A percentile compares a stretch with the other conserved stretches of the same genome.
phyloP scores from a whole-genome alignment of 2,113 vertebrate species.

The Pelusios castaneus region DNA sequence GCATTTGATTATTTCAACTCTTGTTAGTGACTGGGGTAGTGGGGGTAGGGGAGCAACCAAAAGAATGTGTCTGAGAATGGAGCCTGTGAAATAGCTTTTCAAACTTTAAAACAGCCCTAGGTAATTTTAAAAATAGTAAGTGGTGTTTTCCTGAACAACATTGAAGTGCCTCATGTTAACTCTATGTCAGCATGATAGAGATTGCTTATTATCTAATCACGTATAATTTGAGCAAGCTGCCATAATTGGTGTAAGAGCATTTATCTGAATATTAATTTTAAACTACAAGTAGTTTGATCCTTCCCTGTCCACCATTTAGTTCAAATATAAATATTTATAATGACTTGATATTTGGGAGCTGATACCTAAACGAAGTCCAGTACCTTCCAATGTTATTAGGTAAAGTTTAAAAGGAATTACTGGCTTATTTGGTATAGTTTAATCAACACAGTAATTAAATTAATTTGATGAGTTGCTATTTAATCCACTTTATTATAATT shows the following conservation, averaged over 20 bases:
- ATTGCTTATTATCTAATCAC: constrained; percentile 49
- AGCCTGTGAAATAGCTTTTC: neutral
- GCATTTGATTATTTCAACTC: neutral
- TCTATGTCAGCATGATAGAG: neutral
- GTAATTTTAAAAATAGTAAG: constrained; percentile 6
- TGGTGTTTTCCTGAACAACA: neutral
- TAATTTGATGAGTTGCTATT: neutral
- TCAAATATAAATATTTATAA: constrained; percentile 30
- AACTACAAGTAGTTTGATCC: constrained; percentile 31
- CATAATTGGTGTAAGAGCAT: constrained; percentile 44
- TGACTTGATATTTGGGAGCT: neutral
- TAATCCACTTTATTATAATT: neutral
- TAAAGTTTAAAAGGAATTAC: neutral
- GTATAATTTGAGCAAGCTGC: neutral
- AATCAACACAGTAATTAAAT: neutral
- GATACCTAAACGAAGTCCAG: neutral
- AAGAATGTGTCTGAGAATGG: neutral
- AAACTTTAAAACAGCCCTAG: neutral
- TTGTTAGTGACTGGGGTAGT: neutral
- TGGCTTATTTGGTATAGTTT: neutral
- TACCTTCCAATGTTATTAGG: neutral
- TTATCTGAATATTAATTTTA: constrained; percentile 21
- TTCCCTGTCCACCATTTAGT: constrained; percentile 11
- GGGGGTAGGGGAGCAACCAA: too few species aligned
- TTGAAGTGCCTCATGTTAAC: constrained; percentile 2